phyloP scores from a whole-genome alignment of 1,140 invertebrate species.

The Drosophila pseudoobscura region DNA sequence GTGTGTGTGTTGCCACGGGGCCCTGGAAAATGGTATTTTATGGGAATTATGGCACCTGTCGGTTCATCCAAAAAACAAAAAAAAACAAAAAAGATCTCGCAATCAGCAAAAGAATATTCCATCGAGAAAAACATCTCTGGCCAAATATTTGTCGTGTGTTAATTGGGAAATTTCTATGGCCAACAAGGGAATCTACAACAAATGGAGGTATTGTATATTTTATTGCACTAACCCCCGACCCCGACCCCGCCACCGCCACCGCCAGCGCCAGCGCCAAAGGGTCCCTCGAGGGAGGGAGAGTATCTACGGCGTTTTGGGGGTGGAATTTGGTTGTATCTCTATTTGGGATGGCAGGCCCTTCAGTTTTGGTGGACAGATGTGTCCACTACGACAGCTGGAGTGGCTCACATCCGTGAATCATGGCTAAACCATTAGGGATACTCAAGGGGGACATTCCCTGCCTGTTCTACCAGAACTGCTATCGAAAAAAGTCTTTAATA shows the following conservation, averaged over 20 bases:
- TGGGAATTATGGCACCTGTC: slow-evolving; percentile 62
- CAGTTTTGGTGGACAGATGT: slow-evolving; percentile 5
- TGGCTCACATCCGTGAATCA: slow-evolving; percentile 1
- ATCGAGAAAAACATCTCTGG: slow-evolving; percentile 4
- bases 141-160: slow-evolving; percentile 44
- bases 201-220: slow-evolving; percentile 1
- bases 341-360: neutral
- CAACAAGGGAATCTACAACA: slow-evolving; percentile 3
- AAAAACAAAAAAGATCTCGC: neutral
- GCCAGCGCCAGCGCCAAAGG: no score
- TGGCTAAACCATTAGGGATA: neutral
- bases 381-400: slow-evolving; percentile 1
- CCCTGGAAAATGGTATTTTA: slow-evolving; percentile 11
- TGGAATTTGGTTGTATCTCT: slow-evolving; percentile 29
- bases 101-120: slow-evolving; percentile 3
- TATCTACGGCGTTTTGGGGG: neutral
- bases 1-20: slow-evolving; percentile 1
- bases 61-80: neutral
- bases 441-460: neutral
- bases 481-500: neutral
- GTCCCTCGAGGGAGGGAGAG: neutral
- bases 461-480: no score
- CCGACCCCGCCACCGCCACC: no score
- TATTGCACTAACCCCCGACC: slow-evolving; percentile 28
- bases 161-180: slow-evolving; percentile 63